Evolutionary conservation across 2,113 vertebrate genomes (phyloP).

Genomic region (Dromiciops gliroides): DNA sequence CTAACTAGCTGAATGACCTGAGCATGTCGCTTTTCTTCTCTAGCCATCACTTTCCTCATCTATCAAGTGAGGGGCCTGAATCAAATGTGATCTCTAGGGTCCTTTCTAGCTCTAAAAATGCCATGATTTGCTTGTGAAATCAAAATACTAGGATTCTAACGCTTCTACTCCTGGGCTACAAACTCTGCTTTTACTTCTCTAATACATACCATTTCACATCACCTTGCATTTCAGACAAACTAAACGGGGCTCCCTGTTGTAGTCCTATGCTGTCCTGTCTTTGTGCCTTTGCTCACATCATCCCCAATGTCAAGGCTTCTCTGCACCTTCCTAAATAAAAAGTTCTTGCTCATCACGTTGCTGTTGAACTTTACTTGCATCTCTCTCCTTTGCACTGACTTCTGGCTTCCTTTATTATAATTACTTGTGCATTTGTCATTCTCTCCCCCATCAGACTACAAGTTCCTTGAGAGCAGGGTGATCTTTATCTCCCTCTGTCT

Average conservation of each 20-base stretch:
- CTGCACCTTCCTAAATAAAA: background rate
- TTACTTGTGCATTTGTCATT: background rate
- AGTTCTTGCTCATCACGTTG: background rate
- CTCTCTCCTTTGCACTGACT: background rate
- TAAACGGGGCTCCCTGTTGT: background rate
- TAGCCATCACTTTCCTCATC: background rate
- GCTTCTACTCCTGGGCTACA: background rate
- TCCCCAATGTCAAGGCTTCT: background rate
- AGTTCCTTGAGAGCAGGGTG: background rate
- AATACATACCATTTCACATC: background rate
- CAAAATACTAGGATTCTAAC: background rate
- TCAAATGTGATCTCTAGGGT: background rate
- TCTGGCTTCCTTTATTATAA: background rate
- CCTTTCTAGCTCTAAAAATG: background rate
- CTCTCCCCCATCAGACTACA: background rate
- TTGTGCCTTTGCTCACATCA: background rate
- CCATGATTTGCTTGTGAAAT: background rate
- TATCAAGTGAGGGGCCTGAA: background rate
- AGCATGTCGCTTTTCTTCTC: background rate
- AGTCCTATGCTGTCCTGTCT: background rate
- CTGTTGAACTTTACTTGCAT: background rate
- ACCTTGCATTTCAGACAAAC: background rate
- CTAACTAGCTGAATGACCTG: background rate
- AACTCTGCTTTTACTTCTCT: background rate
- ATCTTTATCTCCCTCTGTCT: background rate